Conservation (phyloP, 2,888 invertebrate species). For the Osmoderma eremita region DNA sequence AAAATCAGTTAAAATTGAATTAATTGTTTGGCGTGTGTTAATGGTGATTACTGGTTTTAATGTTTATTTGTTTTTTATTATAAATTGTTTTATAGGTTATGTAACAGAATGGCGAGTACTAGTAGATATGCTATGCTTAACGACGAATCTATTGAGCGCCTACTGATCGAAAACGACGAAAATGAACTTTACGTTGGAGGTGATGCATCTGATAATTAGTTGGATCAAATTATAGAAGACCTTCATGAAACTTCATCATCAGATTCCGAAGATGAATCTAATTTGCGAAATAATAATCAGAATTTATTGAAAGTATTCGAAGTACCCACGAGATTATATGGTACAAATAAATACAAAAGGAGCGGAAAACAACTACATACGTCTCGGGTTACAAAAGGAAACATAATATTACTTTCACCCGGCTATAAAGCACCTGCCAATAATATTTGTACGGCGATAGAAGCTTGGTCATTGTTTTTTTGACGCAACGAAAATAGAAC, state of each 20-base stretch:
- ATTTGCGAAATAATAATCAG: no score
- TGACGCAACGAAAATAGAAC: background rate
- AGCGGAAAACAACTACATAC: background rate
- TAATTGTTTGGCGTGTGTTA: no score
- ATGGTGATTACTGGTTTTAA: background rate
- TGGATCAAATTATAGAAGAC: background rate
- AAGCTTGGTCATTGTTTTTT: background rate
- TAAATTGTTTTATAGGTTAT: background rate
- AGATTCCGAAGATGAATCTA: background rate
- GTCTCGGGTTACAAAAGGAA: background rate
- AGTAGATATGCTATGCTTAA: background rate
- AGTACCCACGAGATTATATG: no score
- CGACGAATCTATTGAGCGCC: background rate
- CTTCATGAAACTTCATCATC: background rate
- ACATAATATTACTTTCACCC: background rate
- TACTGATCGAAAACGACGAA: background rate
- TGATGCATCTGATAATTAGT: background rate
- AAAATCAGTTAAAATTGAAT: no score
- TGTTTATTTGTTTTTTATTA: no score
- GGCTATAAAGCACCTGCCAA: background rate
- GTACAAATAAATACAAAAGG: background rate
- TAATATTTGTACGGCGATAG: background rate
- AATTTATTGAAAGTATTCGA: no score
- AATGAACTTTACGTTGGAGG: background rate
- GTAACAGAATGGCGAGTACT: background rate